Percentiles rank a stretch among this genome's conserved stretches.
Conservation (phyloP, 2,888 invertebrate species). For the Cremastinae sp. region DNA sequence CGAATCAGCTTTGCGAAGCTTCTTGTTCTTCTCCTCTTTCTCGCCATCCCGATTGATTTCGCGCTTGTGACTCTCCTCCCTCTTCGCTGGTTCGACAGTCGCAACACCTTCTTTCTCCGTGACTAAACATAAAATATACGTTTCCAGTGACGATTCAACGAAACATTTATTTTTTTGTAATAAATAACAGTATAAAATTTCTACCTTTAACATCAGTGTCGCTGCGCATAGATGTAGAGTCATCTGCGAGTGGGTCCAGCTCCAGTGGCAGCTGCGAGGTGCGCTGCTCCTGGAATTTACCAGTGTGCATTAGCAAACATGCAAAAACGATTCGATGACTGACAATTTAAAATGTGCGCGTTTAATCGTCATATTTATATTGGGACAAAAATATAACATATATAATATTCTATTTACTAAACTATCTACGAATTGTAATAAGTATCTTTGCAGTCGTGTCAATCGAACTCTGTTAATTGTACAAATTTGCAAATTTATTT, state of each 20-base stretch:
- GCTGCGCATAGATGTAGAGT: slow-evolving; percentile 91
- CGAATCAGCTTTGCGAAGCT: slow-evolving; percentile 79
- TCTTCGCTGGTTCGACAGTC: slow-evolving; percentile 75
- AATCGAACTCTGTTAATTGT: slow-evolving; percentile 3
- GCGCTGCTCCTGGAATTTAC: slow-evolving; percentile 89
- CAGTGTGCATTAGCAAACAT: slow-evolving; percentile 59
- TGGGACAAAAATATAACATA: slow-evolving; percentile 5
- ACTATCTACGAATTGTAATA: slow-evolving; percentile 38
- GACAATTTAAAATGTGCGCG: slow-evolving; percentile 9
- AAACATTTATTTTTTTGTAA: neutral
- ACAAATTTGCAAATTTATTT: neutral
- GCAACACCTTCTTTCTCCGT: slow-evolving; percentile 79
- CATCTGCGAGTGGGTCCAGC: slow-evolving; percentile 90
- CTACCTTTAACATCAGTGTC: slow-evolving; percentile 91
- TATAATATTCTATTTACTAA: slow-evolving; percentile 32
- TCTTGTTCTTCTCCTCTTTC: slow-evolving; percentile 78
- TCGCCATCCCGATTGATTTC: slow-evolving; percentile 79
- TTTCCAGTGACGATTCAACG: neutral
- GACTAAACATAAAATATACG: slow-evolving; percentile 73
- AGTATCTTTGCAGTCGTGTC: neutral
- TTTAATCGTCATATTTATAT: neutral
- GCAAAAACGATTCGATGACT: slow-evolving; percentile 20
- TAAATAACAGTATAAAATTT: neutral
- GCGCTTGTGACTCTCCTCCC: slow-evolving; percentile 78
- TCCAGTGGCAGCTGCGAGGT: slow-evolving; percentile 94